Evolutionary conservation across 2,797 vertebrate genomes (phyloP).

Genomic region (Sphenodon punctatus): DNA sequence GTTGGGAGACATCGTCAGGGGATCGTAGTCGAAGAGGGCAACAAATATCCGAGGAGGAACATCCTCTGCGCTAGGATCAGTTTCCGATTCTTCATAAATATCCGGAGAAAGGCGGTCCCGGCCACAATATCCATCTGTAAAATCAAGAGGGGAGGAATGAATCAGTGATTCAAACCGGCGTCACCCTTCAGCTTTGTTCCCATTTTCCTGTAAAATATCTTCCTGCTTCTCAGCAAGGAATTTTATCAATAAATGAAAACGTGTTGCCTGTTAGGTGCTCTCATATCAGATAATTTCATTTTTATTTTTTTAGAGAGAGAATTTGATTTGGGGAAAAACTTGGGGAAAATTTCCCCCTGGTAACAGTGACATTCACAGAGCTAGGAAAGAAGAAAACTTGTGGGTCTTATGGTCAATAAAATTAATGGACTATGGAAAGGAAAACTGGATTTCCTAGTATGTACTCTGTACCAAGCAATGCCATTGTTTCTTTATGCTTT

Average conservation of each 20-base stretch:
- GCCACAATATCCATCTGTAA: slow-evolving; percentile 87
- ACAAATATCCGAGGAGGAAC: slow-evolving; percentile 89
- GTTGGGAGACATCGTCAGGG: slow-evolving; percentile 97
- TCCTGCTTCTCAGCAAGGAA: neutral
- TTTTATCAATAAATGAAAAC: rapidly evolving
- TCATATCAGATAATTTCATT: neutral
- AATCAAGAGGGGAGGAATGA: neutral
- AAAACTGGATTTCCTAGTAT: no score
- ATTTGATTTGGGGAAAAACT: neutral
- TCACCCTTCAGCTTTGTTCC: neutral
- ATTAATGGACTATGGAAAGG: no score
- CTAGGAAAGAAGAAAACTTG: no score
- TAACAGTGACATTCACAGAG: no score
- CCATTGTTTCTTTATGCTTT: no score
- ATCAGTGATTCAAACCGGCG: neutral
- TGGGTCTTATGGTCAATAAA: no score
- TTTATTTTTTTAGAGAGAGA: neutral
- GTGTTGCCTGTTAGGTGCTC: neutral
- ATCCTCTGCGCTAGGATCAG: slow-evolving; percentile 81
- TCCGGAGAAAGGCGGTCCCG: slow-evolving; percentile 86
- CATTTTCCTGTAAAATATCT: neutral
- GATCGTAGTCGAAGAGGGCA: slow-evolving; percentile 97
- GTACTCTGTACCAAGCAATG: no score
- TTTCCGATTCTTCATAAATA: slow-evolving; percentile 90
- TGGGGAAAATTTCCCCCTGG: neutral